Evolutionary conservation across 1,140 invertebrate genomes (phyloP), one percentile per base, ranked within the genome.

Genomic region (Nixonia krombeini): DNA sequence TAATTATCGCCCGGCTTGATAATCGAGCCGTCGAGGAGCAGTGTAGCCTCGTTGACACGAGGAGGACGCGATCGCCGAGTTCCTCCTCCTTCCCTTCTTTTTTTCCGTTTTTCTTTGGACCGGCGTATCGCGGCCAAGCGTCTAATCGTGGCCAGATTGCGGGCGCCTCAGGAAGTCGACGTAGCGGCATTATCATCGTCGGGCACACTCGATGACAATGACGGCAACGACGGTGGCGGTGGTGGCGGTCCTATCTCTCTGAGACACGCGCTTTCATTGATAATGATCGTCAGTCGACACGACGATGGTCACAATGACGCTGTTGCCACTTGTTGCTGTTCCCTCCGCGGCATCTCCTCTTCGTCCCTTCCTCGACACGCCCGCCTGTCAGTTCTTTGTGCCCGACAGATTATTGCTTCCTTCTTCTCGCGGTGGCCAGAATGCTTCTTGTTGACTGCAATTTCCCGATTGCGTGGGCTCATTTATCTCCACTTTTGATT

Each of bases 261-360:
- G 72, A 81, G 79, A 80, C 77, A 78, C 74, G 75, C 77, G 74
- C 75, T 81, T 75, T 75, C 68, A 58, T 71, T 74, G 78, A 79
- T 79, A 80, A 81, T 76, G 70, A 61, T 29, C 58, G 40, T 46
- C 55, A 62, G 76, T 78, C 66, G 66, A 12, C n/a, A n/a, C n/a
- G n/a, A n/a, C n/a, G n/a, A n/a, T 50, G 61, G 41, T 46, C 38
- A 61, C 74, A 76, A 76, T 70, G 56, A 71, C 52, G 64, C 65
- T 59, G 53, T 46, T 15, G 66, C 73, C 62, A 70, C 62, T 71
- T 63, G 57, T 71, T 62, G 68, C 68, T 62, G 68, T 62, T 44
- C 35, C 47, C 28, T 62, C 46, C 52, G 42, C 52, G 25, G 21
- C 47, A 31, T 21, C 21, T 21, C 49, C 21, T 21, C 49, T 21